Conservation (phyloP, 2,113 vertebrate genomes). For the Gavia stellata region DNA sequence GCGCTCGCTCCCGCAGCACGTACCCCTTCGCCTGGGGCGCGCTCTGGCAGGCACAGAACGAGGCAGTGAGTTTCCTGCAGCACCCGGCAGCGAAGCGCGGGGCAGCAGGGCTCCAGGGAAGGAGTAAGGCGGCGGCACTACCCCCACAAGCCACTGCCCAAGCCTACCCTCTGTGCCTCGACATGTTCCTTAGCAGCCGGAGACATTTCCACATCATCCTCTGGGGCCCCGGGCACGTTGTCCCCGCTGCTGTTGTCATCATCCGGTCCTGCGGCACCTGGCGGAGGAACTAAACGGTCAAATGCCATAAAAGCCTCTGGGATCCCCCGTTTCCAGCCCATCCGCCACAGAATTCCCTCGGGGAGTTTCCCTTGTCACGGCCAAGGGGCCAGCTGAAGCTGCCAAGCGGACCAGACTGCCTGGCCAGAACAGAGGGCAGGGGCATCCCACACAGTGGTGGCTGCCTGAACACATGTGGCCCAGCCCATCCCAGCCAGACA, state of each 20-base stretch:
- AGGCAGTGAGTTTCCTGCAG: background rate
- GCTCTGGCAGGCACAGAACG: background rate
- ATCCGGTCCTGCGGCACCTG: background rate
- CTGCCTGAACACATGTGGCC: background rate
- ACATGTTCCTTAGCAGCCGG: conserved; percentile 16
- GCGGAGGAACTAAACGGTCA: fast-evolving
- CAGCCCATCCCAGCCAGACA: background rate
- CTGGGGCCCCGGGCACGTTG: background rate
- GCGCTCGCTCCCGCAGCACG: conserved; percentile 47
- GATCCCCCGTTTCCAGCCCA: background rate
- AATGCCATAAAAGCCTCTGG: background rate
- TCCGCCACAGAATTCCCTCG: fast-evolving
- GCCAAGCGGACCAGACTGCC: background rate
- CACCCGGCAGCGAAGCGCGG: fast-evolving
- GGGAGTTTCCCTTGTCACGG: background rate
- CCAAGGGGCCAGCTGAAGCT: background rate
- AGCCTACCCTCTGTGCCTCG: conserved; percentile 72
- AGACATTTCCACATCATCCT: conserved; percentile 2
- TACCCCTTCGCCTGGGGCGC: background rate
- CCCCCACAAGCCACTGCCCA: background rate
- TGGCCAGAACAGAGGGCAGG: background rate
- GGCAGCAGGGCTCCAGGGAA: background rate
- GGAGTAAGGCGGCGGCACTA: background rate
- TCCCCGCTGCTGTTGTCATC: background rate
- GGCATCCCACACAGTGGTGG: background rate